These are phyloP conservation scores for Heteractis magnifica DNA, from an alignment of 92 coral and sea anemone genomes.

Conservation along the genomic window DNA sequence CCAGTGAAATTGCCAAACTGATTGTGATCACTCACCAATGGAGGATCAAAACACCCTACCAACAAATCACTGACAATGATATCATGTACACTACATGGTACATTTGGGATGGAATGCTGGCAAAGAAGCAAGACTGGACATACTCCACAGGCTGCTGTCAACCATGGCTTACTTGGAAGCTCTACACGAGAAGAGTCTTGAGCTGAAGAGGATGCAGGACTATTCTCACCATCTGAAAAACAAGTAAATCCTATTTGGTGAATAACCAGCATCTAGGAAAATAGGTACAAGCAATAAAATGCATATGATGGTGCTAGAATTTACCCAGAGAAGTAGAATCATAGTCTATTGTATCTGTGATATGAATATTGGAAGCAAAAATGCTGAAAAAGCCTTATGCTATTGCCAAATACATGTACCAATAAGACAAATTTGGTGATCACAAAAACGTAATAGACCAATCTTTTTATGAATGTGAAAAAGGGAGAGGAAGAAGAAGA, in stretches of 20 bases:
- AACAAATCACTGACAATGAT: constrained; percentile 84
- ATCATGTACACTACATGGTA: constrained; percentile 81
- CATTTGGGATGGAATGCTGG: constrained; percentile 86
- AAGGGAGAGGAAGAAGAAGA: too few species aligned
- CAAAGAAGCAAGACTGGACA: constrained; percentile 89
- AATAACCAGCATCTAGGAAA: too few species aligned
- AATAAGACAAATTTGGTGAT: too few species aligned
- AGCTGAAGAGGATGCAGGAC: constrained; percentile 44
- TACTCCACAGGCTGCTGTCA: constrained; percentile 89
- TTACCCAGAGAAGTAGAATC: too few species aligned
- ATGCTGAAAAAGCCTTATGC: too few species aligned
- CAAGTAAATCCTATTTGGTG: neutral
- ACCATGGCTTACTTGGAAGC: constrained; percentile 85
- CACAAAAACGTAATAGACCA: too few species aligned
- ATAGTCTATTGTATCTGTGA: too few species aligned
- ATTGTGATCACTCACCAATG: constrained; percentile 74
- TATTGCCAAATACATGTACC: too few species aligned
- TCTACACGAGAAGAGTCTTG: constrained; percentile 54
- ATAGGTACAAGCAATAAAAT: too few species aligned
- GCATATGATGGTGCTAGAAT: too few species aligned
- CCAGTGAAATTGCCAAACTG: constrained; percentile 60
- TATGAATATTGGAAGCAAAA: too few species aligned
- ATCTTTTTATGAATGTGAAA: too few species aligned
- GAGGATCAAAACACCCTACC: constrained; percentile 89
- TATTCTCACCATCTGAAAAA: constrained; percentile 57